phyloP scores from a whole-genome alignment of 2,888 invertebrate species.

The Oithona nana region DNA sequence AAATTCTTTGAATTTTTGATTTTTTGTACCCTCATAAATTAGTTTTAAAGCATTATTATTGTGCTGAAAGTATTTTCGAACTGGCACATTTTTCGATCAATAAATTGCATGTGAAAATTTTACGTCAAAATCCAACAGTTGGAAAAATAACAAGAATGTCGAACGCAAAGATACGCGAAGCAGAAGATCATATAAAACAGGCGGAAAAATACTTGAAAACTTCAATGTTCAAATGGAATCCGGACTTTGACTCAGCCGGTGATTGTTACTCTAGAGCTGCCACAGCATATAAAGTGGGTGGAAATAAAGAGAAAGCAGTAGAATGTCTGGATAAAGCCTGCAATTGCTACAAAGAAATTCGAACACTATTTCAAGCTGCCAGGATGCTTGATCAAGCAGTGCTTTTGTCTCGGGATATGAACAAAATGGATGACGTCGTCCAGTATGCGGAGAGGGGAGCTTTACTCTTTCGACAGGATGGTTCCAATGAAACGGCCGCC shows the following conservation, averaged over 20 bases:
- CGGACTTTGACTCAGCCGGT: slow-evolving; percentile 12
- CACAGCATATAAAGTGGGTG: slow-evolving; percentile 6
- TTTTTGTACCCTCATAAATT: too few species aligned
- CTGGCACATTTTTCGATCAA: too few species aligned
- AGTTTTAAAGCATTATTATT: too few species aligned
- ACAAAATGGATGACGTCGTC: neutral
- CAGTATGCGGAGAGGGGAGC: neutral
- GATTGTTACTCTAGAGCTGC: slow-evolving; percentile 8
- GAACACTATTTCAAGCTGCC: slow-evolving; percentile 12
- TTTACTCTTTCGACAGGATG: slow-evolving; percentile 6
- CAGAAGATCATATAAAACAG: slow-evolving; percentile 1
- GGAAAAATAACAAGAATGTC: slow-evolving; percentile 5
- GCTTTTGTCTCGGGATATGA: neutral
- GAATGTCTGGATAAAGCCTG: neutral
- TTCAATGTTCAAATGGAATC: slow-evolving; percentile 6
- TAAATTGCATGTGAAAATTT: too few species aligned
- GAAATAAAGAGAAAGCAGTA: neutral
- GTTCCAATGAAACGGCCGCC: slow-evolving; percentile 4
- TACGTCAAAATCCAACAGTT: too few species aligned
- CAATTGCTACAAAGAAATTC: neutral
- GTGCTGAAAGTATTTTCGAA: too few species aligned
- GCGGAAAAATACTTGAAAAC: slow-evolving; percentile 15
- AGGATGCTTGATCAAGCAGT: neutral
- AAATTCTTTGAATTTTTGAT: too few species aligned
- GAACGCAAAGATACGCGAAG: neutral